A percentile compares a stretch with the other conserved stretches of the same genome.
Evolutionary conservation across 92 coral and sea anemone genomes (phyloP).

Genomic region (Galaxea fascicularis): DNA sequence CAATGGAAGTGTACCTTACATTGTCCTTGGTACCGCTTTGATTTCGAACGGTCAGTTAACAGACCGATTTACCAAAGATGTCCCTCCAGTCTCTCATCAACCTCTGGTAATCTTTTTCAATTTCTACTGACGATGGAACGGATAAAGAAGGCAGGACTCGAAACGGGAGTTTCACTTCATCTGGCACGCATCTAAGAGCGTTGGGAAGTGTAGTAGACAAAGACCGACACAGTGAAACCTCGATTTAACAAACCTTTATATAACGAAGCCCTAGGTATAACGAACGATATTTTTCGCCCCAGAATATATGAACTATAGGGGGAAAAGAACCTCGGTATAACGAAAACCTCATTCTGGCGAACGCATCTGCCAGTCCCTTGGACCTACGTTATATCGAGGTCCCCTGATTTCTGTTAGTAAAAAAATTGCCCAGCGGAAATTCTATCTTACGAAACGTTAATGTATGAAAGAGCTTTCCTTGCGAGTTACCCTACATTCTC

Average conservation of each 20-base stretch:
- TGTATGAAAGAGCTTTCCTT: slow-evolving; percentile 2
- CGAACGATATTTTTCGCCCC: too few species aligned
- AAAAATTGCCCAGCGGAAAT: background rate
- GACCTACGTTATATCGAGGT: too few species aligned
- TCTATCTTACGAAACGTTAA: slow-evolving; percentile 6
- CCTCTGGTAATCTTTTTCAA: slow-evolving; percentile 58
- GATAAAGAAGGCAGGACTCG: slow-evolving; percentile 30
- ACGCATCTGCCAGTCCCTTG: too few species aligned
- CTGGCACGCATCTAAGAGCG: slow-evolving; percentile 39
- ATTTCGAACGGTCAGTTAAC: slow-evolving; percentile 57
- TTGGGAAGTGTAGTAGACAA: slow-evolving; percentile 45
- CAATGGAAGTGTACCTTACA: slow-evolving; percentile 58
- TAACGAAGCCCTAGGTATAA: too few species aligned
- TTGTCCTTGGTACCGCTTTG: slow-evolving; percentile 66
- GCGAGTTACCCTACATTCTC: slow-evolving; percentile 1
- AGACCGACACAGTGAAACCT: slow-evolving; percentile 42
- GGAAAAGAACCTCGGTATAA: too few species aligned
- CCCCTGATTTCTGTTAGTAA: background rate
- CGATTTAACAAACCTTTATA: too few species aligned
- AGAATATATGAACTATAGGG: too few species aligned
- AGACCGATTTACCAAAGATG: slow-evolving; percentile 55
- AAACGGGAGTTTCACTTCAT: slow-evolving; percentile 42
- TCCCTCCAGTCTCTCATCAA: slow-evolving; percentile 68
- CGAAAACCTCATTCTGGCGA: too few species aligned
- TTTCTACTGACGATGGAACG: slow-evolving; percentile 37